These are phyloP conservation scores for Polyergus mexicanus DNA, from an alignment of 1,140 invertebrate genomes.

Conservation along the genomic window DNA sequence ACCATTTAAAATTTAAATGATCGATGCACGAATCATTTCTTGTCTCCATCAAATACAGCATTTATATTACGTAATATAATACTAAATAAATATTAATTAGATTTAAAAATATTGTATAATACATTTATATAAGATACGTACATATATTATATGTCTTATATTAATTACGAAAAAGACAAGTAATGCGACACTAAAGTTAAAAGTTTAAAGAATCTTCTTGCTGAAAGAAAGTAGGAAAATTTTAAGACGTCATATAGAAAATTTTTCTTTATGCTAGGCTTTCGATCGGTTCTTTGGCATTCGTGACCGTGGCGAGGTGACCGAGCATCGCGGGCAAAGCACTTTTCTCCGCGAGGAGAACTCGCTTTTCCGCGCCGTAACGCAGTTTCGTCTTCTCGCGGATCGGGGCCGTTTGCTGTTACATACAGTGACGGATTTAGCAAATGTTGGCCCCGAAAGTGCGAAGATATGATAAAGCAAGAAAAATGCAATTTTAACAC, in stretches of 20 bases:
- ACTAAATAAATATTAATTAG: constrained; percentile 14
- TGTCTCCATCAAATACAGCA: too few relatives aligned
- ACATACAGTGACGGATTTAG: constrained; percentile 43
- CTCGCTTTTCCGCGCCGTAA: constrained; percentile 57
- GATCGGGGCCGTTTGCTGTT: constrained; percentile 69
- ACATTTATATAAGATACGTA: not conserved
- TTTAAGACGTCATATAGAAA: constrained; percentile 24
- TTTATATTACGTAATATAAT: not conserved
- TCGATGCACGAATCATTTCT: too few relatives aligned
- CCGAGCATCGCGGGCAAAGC: constrained; percentile 54
- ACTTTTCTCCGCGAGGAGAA: constrained; percentile 61
- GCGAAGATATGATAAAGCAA: not conserved
- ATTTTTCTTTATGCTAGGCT: not conserved
- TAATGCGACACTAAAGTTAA: not conserved
- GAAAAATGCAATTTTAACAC: not conserved
- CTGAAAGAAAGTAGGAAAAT: constrained; percentile 13
- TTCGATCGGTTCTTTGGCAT: constrained; percentile 50
- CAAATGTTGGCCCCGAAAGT: constrained; percentile 23
- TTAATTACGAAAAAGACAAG: not conserved
- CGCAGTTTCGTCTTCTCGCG: constrained; percentile 55
- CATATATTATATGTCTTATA: not conserved
- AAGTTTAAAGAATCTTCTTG: not conserved
- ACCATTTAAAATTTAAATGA: too few relatives aligned
- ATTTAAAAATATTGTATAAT: constrained; percentile 1
- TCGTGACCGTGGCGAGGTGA: constrained; percentile 62